Conservation (phyloP, 2,797 vertebrate species). For the Gymnoscopelus microlampas region DNA sequence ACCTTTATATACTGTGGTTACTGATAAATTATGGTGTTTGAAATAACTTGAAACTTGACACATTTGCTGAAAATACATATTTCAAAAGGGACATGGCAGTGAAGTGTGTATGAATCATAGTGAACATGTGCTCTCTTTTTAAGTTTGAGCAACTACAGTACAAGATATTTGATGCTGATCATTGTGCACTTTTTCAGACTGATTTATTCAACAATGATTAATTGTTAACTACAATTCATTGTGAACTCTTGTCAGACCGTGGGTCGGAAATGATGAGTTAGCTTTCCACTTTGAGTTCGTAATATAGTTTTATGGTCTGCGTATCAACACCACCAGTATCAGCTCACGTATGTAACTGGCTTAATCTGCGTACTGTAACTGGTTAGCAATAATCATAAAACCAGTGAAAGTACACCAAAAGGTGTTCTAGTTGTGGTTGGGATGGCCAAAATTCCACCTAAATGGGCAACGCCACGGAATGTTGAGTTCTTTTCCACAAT, state of each 20-base stretch:
- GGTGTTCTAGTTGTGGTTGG: not conserved
- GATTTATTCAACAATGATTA: slow-evolving; percentile 1
- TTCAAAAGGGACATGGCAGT: too few relatives aligned
- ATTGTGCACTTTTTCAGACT: not conserved
- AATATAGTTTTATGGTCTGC: too few relatives aligned
- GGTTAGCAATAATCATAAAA: slow-evolving; percentile 12
- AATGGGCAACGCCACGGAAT: slow-evolving; percentile 5
- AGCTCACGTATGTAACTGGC: not conserved
- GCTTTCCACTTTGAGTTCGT: too few relatives aligned
- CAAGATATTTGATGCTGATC: not conserved
- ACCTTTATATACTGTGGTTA: slow-evolving; percentile 11
- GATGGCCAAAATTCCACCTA: slow-evolving; percentile 1
- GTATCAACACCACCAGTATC: not conserved
- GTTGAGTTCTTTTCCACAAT: slow-evolving; percentile 18
- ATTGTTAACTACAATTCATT: not conserved
- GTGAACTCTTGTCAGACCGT: too few relatives aligned
- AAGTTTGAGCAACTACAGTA: not conserved
- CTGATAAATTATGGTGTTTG: slow-evolving; percentile 1
- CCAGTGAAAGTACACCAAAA: not conserved
- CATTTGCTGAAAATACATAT: not conserved
- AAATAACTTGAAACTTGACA: slow-evolving; percentile 8
- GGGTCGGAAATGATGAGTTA: too few relatives aligned
- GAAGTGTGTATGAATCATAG: too few relatives aligned
- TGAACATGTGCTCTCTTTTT: not conserved
- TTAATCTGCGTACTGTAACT: slow-evolving; percentile 1